phyloP scores from a whole-genome alignment of 2,888 invertebrate species.

The Gnatocerus cornutus region DNA sequence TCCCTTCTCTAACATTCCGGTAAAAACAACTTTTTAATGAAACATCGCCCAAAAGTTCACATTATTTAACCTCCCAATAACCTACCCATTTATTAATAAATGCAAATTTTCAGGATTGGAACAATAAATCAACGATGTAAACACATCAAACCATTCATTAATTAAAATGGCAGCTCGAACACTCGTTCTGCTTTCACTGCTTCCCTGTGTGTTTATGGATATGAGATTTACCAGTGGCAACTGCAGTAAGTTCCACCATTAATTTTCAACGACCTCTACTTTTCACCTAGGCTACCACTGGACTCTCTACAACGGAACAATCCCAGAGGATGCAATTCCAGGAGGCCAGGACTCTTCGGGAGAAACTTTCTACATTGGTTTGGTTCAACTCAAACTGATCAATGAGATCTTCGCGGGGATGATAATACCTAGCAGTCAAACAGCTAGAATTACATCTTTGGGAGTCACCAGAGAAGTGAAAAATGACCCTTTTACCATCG shows the following conservation, averaged over 20 bases:
- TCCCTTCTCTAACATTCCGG: too few relatives aligned
- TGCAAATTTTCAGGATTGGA: slow-evolving; percentile 21
- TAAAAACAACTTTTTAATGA: too few relatives aligned
- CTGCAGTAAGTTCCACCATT: slow-evolving; percentile 33
- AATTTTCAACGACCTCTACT: neutral
- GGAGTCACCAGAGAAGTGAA: slow-evolving; percentile 28
- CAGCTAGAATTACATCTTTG: slow-evolving; percentile 24
- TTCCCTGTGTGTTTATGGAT: slow-evolving; percentile 18
- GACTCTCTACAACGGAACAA: slow-evolving; percentile 18
- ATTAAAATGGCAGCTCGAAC: slow-evolving; percentile 34
- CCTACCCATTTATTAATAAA: slow-evolving; percentile 9
- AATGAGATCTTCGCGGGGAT: slow-evolving; percentile 36
- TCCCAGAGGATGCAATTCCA: slow-evolving; percentile 23
- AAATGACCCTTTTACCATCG: slow-evolving; percentile 32
- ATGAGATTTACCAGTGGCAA: slow-evolving; percentile 16
- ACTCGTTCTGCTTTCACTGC: slow-evolving; percentile 28
- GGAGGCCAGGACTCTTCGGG: slow-evolving; percentile 2
- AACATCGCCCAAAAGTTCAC: slow-evolving; percentile 12
- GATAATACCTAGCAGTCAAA: slow-evolving; percentile 9
- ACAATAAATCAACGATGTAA: slow-evolving; percentile 34
- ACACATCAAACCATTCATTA: slow-evolving; percentile 35
- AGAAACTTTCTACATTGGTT: slow-evolving; percentile 27
- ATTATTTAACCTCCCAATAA: slow-evolving; percentile 23
- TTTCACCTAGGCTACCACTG: slow-evolving; percentile 30
- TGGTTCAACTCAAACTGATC: slow-evolving; percentile 33